phyloP scores from a whole-genome alignment of 2,888 invertebrate genomes.

The Trachelus tabidus region DNA sequence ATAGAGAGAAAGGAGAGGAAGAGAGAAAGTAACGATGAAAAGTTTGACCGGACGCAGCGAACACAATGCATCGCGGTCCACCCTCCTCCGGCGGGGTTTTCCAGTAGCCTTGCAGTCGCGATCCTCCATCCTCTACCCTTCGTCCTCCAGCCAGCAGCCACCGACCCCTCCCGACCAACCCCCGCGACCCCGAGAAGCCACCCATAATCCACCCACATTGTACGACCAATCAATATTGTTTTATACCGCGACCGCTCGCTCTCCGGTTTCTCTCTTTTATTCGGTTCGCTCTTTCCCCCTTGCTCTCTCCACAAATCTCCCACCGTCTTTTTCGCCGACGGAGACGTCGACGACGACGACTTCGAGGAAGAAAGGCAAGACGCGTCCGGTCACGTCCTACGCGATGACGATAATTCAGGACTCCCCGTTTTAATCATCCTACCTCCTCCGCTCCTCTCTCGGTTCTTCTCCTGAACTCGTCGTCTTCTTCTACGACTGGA shows the following conservation, averaged over 20 bases:
- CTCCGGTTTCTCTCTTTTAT: not conserved
- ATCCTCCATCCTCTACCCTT: conserved; percentile 21
- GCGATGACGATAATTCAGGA: conserved; percentile 46
- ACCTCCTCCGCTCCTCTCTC: conserved; percentile 28
- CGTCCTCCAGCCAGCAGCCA: not conserved
- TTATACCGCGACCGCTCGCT: conserved; percentile 45
- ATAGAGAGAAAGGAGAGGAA: conserved; percentile 21
- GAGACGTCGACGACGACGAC: conserved; percentile 5
- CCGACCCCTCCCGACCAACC: conserved; percentile 22
- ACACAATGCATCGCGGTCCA: conserved; percentile 59
- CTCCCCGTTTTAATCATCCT: conserved; percentile 45
- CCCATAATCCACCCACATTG: conserved; percentile 58
- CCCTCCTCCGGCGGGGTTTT: conserved; percentile 22
- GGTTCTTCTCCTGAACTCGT: conserved; percentile 18
- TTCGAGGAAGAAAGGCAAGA: conserved; percentile 32
- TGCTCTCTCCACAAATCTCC: too few species aligned
- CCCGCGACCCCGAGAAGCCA: conserved; percentile 42
- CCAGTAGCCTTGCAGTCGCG: not conserved
- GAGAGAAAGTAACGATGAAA: conserved; percentile 41
- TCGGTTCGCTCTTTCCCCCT: not conserved
- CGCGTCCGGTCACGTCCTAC: conserved; percentile 38
- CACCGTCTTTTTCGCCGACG: not conserved
- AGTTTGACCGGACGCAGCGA: conserved; percentile 51
- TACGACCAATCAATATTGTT: conserved; percentile 62
- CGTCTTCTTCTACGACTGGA: conserved; percentile 42